Percentiles rank a stretch among this genome's conserved stretches.
Evolutionary conservation across 2,113 vertebrate species (phyloP).

Genomic region (Eulemur macaco): DNA sequence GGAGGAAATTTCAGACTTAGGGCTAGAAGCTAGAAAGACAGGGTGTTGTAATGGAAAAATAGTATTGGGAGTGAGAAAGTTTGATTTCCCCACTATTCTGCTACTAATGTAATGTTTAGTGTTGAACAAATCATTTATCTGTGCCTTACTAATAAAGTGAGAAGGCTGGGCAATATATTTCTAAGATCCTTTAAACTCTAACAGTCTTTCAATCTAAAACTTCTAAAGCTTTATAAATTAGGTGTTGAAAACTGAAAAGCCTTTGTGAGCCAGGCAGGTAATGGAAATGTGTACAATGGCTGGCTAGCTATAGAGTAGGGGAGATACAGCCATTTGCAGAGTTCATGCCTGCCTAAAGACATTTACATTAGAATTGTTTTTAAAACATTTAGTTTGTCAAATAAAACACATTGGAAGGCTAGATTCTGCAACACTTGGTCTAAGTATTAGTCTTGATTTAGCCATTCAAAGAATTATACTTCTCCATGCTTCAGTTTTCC

Average conservation of each 20-base stretch:
- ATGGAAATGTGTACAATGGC: background rate
- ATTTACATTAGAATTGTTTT: background rate
- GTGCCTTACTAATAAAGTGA: background rate
- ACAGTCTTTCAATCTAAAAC: constrained; percentile 30
- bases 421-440: background rate
- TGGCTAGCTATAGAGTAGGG: background rate
- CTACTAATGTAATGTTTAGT: constrained; percentile 36
- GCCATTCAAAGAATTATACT: background rate
- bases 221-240: constrained; percentile 29
- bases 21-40: background rate
- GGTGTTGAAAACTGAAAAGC: background rate
- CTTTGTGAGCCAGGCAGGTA: background rate
- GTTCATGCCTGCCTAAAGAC: background rate
- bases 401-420: background rate
- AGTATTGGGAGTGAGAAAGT: background rate
- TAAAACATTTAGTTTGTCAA: background rate
- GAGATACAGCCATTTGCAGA: background rate
- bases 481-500: background rate
- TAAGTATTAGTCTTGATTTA: background rate
- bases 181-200: background rate
- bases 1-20: background rate
- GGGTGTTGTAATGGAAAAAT: background rate
- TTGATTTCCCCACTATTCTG: background rate
- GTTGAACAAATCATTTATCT: constrained; percentile 36
- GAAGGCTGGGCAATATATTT: background rate